Evolutionary conservation across 2,888 invertebrate species (phyloP), one percentile per base, ranked within the genome.

Genomic region (Diaphora mendica): DNA sequence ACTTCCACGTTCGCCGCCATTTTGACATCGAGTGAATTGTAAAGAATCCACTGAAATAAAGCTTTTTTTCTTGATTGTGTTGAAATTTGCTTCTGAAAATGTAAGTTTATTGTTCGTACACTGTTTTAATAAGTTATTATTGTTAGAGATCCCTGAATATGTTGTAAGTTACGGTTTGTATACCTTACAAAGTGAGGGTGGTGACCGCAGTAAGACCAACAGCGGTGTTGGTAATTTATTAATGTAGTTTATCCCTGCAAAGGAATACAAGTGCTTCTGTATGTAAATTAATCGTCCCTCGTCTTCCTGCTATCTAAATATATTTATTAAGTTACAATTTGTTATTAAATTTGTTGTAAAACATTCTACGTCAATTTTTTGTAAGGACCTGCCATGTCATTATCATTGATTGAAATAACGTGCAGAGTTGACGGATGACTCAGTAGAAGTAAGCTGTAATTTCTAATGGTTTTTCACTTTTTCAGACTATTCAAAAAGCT

Each of bases 1-100:
- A 96, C 96, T 96, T 97, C 96, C 96, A 97, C 97, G 97, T 97
- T 97, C 97, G 97, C 97, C 95, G 95, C 95, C 97, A 97, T 97
- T 97, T 97, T 97, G 97, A 97, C 97, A 97, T 97, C 96, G 96
- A 97, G 96, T 96, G 96, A 96, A 96, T 96, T 96, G 93, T 92
- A 96, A 96, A 96, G 97, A 96, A 96, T 96, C 96, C 96, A 95
- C 96, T 96, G 96, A 96, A 97, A 96, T 97, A 96, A 96, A 96
- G 96, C 96, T 96, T 96, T 97, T 93, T 97, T 97, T 96, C 95
- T 94, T 95, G 93, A 93, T 96, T 96, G 93, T 94, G 91, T 92
- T 93, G 92, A 94, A 91, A 93, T 93, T 96, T 96, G 91, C 93
- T 92, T 91, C 93, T 90, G 94, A 94, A 93, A 95, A 95, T 93